Evolutionary conservation across 2,113 vertebrate genomes (phyloP).

Genomic region (Chiloscyllium plagiosum): DNA sequence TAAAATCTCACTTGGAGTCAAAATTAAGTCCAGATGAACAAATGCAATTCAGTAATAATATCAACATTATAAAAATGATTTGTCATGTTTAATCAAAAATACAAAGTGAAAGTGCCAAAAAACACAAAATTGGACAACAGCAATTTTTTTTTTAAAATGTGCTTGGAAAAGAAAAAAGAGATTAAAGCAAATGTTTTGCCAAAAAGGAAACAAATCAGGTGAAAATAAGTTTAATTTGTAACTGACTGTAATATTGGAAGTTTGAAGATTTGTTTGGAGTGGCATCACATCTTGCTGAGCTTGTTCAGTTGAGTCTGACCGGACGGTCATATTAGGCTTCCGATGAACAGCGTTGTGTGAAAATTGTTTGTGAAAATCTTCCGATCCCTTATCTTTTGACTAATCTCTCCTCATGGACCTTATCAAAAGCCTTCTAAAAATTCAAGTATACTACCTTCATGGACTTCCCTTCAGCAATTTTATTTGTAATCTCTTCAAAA

Average conservation of each 20-base stretch:
- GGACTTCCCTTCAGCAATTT: too few species aligned
- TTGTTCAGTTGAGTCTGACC: too few species aligned
- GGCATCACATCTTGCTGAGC: background rate
- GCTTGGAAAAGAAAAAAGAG: background rate
- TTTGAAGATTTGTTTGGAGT: background rate
- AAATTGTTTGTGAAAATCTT: background rate
- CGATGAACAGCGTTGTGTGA: background rate
- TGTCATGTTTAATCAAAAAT: conserved; percentile 24
- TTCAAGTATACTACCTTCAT: too few species aligned
- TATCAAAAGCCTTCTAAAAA: too few species aligned
- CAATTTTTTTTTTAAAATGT: background rate
- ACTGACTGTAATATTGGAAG: background rate
- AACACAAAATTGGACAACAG: conserved; percentile 27
- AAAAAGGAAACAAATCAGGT: conserved; percentile 4
- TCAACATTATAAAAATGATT: conserved; percentile 28
- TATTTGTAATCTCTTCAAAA: too few species aligned
- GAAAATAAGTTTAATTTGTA: background rate
- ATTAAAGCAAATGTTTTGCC: background rate
- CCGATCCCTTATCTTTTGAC: too few species aligned
- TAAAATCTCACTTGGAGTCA: background rate
- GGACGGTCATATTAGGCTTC: background rate
- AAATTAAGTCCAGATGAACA: background rate
- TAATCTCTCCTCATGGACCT: too few species aligned
- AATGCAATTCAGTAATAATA: conserved; percentile 15
- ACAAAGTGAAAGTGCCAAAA: background rate